Evolutionary conservation across 1,140 invertebrate genomes (phyloP), one percentile per base, ranked within the genome.

Genomic region (Lordiphosa mommai): DNA sequence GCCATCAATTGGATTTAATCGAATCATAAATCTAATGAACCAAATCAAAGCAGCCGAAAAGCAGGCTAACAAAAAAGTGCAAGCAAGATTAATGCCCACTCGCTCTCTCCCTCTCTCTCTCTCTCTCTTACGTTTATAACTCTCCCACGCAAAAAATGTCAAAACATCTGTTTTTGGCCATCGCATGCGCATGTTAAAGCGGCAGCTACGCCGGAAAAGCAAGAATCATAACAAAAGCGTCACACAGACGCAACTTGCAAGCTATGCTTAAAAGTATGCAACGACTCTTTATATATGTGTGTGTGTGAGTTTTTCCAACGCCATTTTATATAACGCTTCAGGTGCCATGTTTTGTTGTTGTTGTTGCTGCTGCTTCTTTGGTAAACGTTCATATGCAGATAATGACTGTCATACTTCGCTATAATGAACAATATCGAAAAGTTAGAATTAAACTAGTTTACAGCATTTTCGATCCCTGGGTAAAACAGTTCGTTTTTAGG

Each of bases 81-180:
- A 50, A 59, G 37, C 65, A 77, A 55, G 10, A 33, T 47, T 51
- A 47, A 52, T 27, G 34, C 29, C 27, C 38, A n/a, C 27, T 8
- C 38, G 20, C 9, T n/a, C 32, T n/a, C n/a, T n/a, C n/a, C 13
- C 14, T 37, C 20, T 43, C 20, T 27, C 4, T 29, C 16, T 20
- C 49, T 27, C 49, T 36, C 33, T 40, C 27, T 37, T n/a, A 16
- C 7, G 14, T n/a, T 34, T 23, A 10, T 37, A 30, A 41, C 72
- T 46, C 65, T 76, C 60, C 55, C 61, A 66, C 40, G 56, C 43
- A 27, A 43, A 13, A 23, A 23, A 43, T 1, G 16, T 16, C 36
- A 60, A 59, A 82, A 84, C 77, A 84, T 40, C 47, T 85, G 79
- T 84, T 84, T 80, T 84, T 50, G 50, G 10, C 37, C 14, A 43